Evolutionary conservation across 2,888 invertebrate genomes (phyloP).

Genomic region (Seira sanloemensis): DNA sequence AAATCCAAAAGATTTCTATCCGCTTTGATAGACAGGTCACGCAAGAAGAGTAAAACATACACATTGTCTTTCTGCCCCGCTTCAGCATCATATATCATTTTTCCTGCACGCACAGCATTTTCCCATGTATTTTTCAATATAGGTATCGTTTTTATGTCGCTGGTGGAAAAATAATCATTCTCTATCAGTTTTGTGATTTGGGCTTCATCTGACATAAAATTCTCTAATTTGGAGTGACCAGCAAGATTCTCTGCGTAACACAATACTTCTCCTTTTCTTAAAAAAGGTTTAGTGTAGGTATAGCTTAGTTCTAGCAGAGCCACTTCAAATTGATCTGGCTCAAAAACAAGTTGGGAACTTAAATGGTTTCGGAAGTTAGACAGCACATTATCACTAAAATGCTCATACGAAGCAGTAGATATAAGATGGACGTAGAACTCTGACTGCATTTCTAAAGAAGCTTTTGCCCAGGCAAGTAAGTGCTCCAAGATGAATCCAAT

Average conservation of each 20-base stretch:
- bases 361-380: background rate
- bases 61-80: too few relatives aligned
- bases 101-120: background rate
- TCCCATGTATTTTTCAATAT: background rate
- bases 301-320: background rate
- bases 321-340: background rate
- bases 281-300: background rate
- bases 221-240: background rate
- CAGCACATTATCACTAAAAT: background rate
- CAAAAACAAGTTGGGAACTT: background rate
- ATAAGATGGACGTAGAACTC: background rate
- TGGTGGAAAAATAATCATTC: background rate
- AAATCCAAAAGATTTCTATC: too few relatives aligned
- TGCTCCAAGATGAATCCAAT: too few relatives aligned
- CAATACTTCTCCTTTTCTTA: background rate
- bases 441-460: too few relatives aligned
- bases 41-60: too few relatives aligned
- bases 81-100: too few relatives aligned
- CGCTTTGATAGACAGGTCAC: too few relatives aligned
- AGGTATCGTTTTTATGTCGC: background rate
- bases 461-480: too few relatives aligned
- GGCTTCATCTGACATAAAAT: background rate
- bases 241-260: background rate
- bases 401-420: background rate
- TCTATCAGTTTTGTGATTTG: background rate